Evolutionary conservation across 2,113 vertebrate species (phyloP).

Genomic region (Rallus limicola): DNA sequence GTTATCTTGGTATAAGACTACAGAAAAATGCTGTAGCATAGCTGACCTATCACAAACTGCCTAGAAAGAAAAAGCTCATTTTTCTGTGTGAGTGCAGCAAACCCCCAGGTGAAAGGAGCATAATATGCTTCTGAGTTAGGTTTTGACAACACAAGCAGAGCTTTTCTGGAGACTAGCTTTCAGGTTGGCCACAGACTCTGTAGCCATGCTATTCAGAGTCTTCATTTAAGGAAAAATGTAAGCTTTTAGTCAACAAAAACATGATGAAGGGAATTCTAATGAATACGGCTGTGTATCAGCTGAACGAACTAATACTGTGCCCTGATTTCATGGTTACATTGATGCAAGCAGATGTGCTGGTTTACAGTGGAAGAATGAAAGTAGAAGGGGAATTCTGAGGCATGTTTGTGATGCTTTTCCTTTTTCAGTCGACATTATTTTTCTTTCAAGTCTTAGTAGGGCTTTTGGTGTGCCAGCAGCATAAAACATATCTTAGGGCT

Average conservation of each 20-base stretch:
- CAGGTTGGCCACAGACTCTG: neutral
- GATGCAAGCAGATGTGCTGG: neutral
- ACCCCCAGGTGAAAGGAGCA: neutral
- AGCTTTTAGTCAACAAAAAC: neutral
- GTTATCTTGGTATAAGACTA: rapidly evolving
- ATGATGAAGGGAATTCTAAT: neutral
- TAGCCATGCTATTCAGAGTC: neutral
- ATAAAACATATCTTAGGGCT: neutral
- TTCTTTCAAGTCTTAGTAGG: neutral
- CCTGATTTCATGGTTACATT: neutral
- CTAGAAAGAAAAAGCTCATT: neutral
- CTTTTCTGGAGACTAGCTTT: neutral
- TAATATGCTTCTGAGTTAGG: neutral
- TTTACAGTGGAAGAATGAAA: neutral
- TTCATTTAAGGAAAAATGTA: neutral
- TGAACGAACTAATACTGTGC: neutral
- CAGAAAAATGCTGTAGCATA: neutral
- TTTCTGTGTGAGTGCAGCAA: neutral
- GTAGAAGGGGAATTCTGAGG: neutral
- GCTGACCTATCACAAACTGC: neutral
- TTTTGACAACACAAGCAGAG: neutral
- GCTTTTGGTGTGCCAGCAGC: neutral
- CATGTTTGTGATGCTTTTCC: neutral
- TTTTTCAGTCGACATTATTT: neutral
- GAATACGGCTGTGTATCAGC: neutral